phyloP scores from a whole-genome alignment of 2,797 vertebrate genomes.

The Hozukius guyotensis region DNA sequence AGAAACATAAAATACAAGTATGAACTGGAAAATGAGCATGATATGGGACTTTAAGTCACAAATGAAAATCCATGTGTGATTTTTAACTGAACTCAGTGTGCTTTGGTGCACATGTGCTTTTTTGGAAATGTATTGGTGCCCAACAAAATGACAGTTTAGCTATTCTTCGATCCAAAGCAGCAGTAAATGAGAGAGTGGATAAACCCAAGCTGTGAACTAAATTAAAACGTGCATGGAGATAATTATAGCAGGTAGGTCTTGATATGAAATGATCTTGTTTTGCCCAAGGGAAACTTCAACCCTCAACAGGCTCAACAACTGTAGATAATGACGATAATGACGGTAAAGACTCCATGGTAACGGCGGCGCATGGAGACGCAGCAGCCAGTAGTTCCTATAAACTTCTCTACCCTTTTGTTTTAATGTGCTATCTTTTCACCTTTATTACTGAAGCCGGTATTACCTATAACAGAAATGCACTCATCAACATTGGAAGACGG shows the following conservation, averaged over 20 bases:
- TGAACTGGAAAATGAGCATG: no score
- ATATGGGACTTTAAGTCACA: background rate
- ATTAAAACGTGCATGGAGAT: background rate
- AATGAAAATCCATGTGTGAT: background rate
- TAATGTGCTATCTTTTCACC: no score
- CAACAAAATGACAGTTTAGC: background rate
- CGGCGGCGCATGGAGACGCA: no score
- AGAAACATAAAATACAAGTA: no score
- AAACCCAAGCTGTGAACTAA: background rate
- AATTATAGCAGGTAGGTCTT: background rate
- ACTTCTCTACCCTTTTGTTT: no score
- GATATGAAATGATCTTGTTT: background rate
- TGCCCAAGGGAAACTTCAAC: background rate
- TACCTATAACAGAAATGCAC: no score
- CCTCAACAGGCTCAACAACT: background rate
- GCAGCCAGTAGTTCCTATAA: no score
- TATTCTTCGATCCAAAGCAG: background rate
- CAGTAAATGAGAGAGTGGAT: background rate
- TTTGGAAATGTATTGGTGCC: background rate
- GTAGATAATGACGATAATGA: background rate
- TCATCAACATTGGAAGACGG: no score
- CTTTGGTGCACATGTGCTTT: background rate
- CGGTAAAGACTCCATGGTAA: no score
- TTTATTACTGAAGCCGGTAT: no score
- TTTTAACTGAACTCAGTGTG: background rate